Base-by-base conservation (phyloP, 2,797 vertebrate genomes). In the Dryobates pubescens region DNA sequence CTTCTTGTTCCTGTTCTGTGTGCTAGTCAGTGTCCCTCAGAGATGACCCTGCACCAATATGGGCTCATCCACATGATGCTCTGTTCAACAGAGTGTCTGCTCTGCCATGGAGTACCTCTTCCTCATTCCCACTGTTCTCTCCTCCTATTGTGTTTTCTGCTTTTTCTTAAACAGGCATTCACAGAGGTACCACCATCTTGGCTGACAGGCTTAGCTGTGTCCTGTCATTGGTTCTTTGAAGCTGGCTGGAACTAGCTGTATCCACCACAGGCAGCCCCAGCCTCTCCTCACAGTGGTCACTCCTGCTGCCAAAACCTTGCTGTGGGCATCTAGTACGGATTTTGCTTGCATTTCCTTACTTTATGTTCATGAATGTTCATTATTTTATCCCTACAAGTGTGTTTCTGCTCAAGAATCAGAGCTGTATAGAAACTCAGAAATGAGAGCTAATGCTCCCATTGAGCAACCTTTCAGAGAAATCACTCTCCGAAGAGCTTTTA, bases 41-140 rank as follows among this genome's bases (percentile, higher is more conserved):
- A 12, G 0, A 0, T 24, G 36, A 68, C 7, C 32, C 58, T 71
- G 17, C 29, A 63, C 36, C 6, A 4, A 10, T 1, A 2, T 56
- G 18, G 27, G 20, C 43, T 86, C 32, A 45, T 41, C 63, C 43
- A 30, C 27, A 26, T 62, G 27, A 8, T 90, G 53, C 15, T 61
- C 56, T 9, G 15, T 82, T 72, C 34, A 38, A 53, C 7, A 49
- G 11, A 51, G 13, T 27, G 8, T 41, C 57, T 81, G 45, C 29
- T 79, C n/a, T 89, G 59, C 64, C 16, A 13, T 18, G 36, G 45
- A 41, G 18, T 23, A 43, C 10, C 22, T 65, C 20, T 36, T 76
- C 32, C 53, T 78, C 13, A 2, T 49, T 64, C 23, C 41, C 0
- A 0, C 67, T 78, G 22, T 23, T 71, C 38, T 67, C 22, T 57